Evolutionary conservation across 2,113 vertebrate species (phyloP).

Genomic region (Oryzias javanicus): DNA sequence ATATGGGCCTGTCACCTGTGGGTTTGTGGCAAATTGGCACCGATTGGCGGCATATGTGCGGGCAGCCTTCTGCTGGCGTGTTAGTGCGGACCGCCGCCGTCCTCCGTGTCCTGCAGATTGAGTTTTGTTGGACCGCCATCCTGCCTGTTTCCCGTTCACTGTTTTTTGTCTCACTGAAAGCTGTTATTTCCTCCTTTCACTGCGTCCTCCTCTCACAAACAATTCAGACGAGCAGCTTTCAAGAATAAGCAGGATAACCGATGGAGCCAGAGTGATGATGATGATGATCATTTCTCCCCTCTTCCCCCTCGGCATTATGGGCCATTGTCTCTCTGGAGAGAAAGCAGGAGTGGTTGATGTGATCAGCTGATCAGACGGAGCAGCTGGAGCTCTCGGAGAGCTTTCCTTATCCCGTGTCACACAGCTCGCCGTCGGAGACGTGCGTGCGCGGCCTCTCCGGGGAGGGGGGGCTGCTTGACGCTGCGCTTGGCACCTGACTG

Average conservation of each 20-base stretch:
- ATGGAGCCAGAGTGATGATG: constrained; percentile 44
- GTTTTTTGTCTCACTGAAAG: constrained; percentile 4
- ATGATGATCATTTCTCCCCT: constrained; percentile 57
- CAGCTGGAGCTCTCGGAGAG: constrained; percentile 25
- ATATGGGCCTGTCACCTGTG: constrained; percentile 78
- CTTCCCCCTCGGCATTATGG: constrained; percentile 43
- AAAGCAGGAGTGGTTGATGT: constrained; percentile 56
- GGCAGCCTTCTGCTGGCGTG: constrained; percentile 44
- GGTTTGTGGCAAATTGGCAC: constrained; percentile 70
- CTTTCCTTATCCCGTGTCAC: constrained; percentile 34
- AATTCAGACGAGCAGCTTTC: constrained; percentile 73
- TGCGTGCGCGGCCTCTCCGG: constrained; percentile 32
- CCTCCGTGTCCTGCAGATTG: constrained; percentile 8
- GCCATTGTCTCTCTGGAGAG: constrained; percentile 40
- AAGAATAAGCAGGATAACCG: constrained; percentile 61
- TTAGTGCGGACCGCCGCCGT: constrained; percentile 38
- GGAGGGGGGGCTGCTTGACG: constrained; percentile 33
- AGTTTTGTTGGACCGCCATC: constrained; percentile 24
- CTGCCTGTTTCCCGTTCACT: constrained; percentile 11
- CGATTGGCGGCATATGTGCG: constrained; percentile 67
- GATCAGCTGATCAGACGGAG: constrained; percentile 45
- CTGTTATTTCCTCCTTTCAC: constrained; percentile 23
- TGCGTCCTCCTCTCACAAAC: constrained; percentile 30
- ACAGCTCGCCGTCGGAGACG: constrained; percentile 19
- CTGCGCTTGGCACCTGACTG: constrained; percentile 70